Percentiles rank a stretch among this genome's conserved stretches.
phyloP scores from a whole-genome alignment of 2,113 vertebrate species.

The Polypterus senegalus region DNA sequence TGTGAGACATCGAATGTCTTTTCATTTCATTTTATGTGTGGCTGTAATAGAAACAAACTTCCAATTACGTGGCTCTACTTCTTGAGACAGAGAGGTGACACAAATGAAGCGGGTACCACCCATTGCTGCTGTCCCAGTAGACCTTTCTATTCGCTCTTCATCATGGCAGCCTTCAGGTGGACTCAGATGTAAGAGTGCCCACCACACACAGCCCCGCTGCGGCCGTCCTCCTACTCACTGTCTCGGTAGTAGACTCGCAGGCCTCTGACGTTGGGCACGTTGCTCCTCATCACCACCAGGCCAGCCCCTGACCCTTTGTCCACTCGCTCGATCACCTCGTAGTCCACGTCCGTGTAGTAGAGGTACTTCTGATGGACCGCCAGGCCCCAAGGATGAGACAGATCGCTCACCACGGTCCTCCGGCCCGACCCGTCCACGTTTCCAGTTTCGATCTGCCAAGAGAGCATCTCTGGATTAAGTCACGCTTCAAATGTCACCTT shows the following conservation, averaged over 20 bases:
- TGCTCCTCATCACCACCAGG: slow-evolving; percentile 47
- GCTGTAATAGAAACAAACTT: no score
- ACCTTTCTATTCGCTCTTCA: not conserved
- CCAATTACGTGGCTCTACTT: no score
- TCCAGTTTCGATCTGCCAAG: slow-evolving; percentile 41
- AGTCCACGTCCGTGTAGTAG: slow-evolving; percentile 52
- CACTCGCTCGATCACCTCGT: slow-evolving; percentile 51
- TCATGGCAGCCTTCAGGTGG: not conserved
- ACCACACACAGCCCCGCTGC: not conserved
- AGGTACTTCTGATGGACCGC: slow-evolving; percentile 39
- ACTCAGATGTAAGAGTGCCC: not conserved
- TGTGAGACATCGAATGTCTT: no score
- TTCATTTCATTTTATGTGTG: no score
- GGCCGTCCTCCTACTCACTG: slow-evolving; percentile 24
- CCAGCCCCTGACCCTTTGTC: slow-evolving; percentile 39
- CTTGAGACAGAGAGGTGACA: no score
- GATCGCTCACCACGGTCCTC: slow-evolving; percentile 31
- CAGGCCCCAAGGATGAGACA: slow-evolving; percentile 47
- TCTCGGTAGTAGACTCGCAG: slow-evolving; percentile 51
- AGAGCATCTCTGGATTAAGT: no score
- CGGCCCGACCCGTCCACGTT: slow-evolving; percentile 43
- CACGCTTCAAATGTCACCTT: no score
- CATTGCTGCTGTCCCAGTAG: no score
- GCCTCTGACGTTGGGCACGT: slow-evolving; percentile 36
- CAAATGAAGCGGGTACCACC: no score